These are phyloP conservation scores for Hipparchia semele DNA, from an alignment of 2,888 invertebrate genomes.

Conservation along the genomic window DNA sequence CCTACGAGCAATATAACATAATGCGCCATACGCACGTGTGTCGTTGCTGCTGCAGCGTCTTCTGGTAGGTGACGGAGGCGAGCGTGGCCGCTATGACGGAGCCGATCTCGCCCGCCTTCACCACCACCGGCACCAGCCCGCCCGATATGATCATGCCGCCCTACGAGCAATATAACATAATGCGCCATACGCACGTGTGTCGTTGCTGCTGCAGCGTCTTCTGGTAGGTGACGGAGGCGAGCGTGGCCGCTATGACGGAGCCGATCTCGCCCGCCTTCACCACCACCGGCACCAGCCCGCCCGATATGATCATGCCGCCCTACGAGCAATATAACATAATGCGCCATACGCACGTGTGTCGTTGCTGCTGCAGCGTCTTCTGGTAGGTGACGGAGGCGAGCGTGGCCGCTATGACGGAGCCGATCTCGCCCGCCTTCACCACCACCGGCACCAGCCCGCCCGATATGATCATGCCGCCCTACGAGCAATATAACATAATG, in stretches of 20 bases:
- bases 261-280: conserved; percentile 74
- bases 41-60: conserved; percentile 43
- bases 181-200: conserved; percentile 34
- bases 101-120: conserved; percentile 73
- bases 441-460: conserved; percentile 71
- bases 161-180: conserved; percentile 43
- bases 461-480: conserved; percentile 71
- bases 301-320: conserved; percentile 70
- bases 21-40: conserved; percentile 34
- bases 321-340: conserved; percentile 36
- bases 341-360: conserved; percentile 36
- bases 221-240: conserved; percentile 70
- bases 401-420: conserved; percentile 77
- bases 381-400: conserved; percentile 72
- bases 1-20: conserved; percentile 45
- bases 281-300: conserved; percentile 70
- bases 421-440: conserved; percentile 72
- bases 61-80: conserved; percentile 68
- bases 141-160: conserved; percentile 69
- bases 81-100: conserved; percentile 77
- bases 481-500: conserved; percentile 7
- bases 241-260: conserved; percentile 76
- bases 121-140: conserved; percentile 71
- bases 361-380: conserved; percentile 44
- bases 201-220: conserved; percentile 45